phyloP scores from a whole-genome alignment of 35 echinoderm and acorn worm species.

The Heliocidaris erythrogramma region DNA sequence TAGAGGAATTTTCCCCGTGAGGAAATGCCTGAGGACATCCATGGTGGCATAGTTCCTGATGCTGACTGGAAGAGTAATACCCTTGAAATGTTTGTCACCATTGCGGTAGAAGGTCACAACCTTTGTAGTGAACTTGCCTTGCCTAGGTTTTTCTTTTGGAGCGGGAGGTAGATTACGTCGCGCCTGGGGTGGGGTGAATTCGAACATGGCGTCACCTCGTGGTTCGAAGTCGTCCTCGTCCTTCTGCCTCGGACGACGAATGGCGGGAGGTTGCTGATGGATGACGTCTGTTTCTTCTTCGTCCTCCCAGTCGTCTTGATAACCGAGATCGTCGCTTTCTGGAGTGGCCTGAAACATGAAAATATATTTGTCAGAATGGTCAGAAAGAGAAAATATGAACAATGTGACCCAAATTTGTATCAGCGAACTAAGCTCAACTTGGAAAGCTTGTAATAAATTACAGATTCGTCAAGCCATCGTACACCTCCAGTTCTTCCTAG shows the following conservation, averaged over 20 bases:
- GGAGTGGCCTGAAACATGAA: background rate
- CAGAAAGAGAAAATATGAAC: too few relatives aligned
- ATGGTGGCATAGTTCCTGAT: constrained; percentile 67
- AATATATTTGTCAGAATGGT: background rate
- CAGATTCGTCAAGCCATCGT: too few relatives aligned
- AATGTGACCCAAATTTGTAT: too few relatives aligned
- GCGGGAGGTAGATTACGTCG: constrained; percentile 39
- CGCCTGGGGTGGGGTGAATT: constrained; percentile 51
- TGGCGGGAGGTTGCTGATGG: constrained; percentile 1
- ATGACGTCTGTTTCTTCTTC: constrained; percentile 14
- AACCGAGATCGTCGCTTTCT: constrained; percentile 22
- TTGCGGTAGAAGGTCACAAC: constrained; percentile 92
- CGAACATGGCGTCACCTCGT: constrained; percentile 76
- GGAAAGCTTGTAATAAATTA: too few relatives aligned
- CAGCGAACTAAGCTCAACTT: too few relatives aligned
- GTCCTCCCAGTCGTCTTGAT: constrained; percentile 35
- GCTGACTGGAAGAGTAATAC: constrained; percentile 77
- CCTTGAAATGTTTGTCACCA: constrained; percentile 94
- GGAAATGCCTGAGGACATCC: constrained; percentile 74
- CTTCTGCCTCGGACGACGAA: background rate
- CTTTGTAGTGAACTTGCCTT: constrained; percentile 76
- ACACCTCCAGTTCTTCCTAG: too few relatives aligned
- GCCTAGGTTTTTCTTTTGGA: background rate
- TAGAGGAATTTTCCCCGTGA: constrained; percentile 75
- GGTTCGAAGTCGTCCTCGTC: constrained; percentile 48